A percentile compares a stretch with the other conserved stretches of the same genome.
phyloP scores from a whole-genome alignment of 1,140 invertebrate species.

The Drosophila sechellia region DNA sequence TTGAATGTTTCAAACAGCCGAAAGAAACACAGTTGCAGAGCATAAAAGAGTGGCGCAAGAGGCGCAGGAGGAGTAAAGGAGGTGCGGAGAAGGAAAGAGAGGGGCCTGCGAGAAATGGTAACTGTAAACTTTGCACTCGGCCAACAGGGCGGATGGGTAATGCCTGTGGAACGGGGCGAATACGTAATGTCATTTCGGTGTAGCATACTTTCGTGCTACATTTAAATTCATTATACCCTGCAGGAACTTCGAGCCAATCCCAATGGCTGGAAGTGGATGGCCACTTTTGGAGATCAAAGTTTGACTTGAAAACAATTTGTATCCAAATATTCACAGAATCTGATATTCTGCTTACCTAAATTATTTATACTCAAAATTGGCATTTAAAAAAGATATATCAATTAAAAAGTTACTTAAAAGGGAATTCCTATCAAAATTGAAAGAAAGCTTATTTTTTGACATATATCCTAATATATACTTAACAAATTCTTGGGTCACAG shows the following conservation, averaged over 20 bases:
- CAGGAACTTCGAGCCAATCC: constrained; percentile 12
- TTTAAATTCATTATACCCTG: constrained; percentile 62
- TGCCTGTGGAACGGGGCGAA: constrained; percentile 38
- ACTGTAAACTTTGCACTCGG: constrained; percentile 60
- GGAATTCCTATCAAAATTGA: not conserved
- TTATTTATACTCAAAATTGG: too few relatives aligned
- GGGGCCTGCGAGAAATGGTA: constrained; percentile 25
- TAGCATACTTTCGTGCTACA: constrained; percentile 66
- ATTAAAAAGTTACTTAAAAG: too few relatives aligned
- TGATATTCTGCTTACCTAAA: too few relatives aligned
- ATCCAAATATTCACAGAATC: too few relatives aligned
- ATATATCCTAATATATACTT: too few relatives aligned
- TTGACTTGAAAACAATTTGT: not conserved
- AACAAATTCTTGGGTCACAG: too few relatives aligned
- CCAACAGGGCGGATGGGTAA: constrained; percentile 20
- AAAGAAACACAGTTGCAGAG: constrained; percentile 17
- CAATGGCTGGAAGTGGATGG: not conserved
- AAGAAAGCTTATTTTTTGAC: too few relatives aligned
- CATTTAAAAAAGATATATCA: too few relatives aligned
- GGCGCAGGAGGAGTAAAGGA: not conserved
- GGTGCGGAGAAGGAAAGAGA: not conserved
- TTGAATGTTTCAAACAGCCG: constrained; percentile 51
- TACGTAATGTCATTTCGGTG: constrained; percentile 69
- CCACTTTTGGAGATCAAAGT: constrained; percentile 15
- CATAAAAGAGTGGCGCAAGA: constrained; percentile 1